phyloP scores from a whole-genome alignment of 2,888 invertebrate genomes.

The Brachycybe producta region DNA sequence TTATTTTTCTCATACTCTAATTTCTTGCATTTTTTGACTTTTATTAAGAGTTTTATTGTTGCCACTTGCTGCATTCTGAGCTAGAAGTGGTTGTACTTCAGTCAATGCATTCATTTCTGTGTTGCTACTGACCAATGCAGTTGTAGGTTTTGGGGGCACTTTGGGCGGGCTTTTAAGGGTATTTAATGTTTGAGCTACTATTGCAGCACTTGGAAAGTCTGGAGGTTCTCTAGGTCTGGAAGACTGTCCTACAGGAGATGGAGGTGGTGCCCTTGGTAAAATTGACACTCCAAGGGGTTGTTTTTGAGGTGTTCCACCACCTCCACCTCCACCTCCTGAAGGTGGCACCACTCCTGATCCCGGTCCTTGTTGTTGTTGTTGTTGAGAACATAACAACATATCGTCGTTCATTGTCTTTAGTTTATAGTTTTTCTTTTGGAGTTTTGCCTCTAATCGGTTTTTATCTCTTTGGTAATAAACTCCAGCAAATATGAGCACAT shows the following conservation, averaged over 20 bases:
- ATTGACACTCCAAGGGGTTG: background rate
- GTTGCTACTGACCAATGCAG: background rate
- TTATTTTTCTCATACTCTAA: conserved; percentile 19
- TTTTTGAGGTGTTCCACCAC: conserved; percentile 1
- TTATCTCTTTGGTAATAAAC: conserved; percentile 66
- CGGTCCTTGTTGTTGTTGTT: too few species aligned
- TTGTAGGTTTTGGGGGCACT: conserved; percentile 11
- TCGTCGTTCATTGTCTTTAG: conserved; percentile 13
- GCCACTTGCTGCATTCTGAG: conserved; percentile 6
- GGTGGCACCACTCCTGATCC: background rate
- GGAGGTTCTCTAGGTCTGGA: conserved; percentile 2
- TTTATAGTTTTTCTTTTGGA: conserved; percentile 17
- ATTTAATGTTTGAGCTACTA: conserved; percentile 14
- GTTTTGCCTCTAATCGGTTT: conserved; percentile 19
- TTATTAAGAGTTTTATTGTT: conserved; percentile 6
- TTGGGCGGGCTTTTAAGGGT: conserved; percentile 11
- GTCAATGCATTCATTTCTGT: conserved; percentile 13
- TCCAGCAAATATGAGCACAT: conserved; percentile 84
- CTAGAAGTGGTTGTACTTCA: conserved; percentile 19
- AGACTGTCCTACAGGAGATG: conserved; percentile 18
- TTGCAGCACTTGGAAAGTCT: conserved; percentile 3
- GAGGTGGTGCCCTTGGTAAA: conserved; percentile 17
- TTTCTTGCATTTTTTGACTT: conserved; percentile 17
- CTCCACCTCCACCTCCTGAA: too few species aligned
- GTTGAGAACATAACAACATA: too few species aligned